Conservation (phyloP, 2,888 invertebrate genomes). For the Operophtera brumata region DNA sequence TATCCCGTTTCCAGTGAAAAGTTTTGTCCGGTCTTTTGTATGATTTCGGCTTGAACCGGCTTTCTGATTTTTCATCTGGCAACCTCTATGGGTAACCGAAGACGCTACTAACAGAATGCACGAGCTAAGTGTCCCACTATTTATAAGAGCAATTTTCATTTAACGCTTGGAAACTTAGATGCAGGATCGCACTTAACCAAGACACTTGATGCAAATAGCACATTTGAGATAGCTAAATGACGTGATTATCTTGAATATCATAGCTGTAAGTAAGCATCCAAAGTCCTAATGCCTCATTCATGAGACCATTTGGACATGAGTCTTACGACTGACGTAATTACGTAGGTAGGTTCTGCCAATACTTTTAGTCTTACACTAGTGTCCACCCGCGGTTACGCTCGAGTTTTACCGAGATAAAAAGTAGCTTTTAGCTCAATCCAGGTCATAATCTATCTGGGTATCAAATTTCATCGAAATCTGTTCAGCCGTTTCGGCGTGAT, state of each 20-base stretch:
- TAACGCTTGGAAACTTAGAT: slow-evolving; percentile 22
- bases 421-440: too few species aligned
- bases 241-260: slow-evolving; percentile 33
- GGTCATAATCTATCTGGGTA: too few species aligned
- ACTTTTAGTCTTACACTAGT: too few species aligned
- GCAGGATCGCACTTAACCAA: slow-evolving; percentile 22
- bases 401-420: too few species aligned
- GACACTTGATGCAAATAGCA: slow-evolving; percentile 27
- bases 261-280: slow-evolving; percentile 27
- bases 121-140: slow-evolving; percentile 9
- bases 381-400: too few species aligned
- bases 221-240: slow-evolving; percentile 32
- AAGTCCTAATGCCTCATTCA: slow-evolving; percentile 28
- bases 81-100: slow-evolving; percentile 8
- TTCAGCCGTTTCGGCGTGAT: too few species aligned
- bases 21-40: background rate
- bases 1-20: too few species aligned
- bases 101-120: slow-evolving; percentile 4
- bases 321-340: slow-evolving; percentile 9
- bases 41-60: background rate
- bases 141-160: slow-evolving; percentile 26
- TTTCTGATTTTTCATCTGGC: background rate
- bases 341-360: too few species aligned
- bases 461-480: too few species aligned
- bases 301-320: slow-evolving; percentile 21